phyloP scores from a whole-genome alignment of 2,888 invertebrate genomes.

The Apamea anceps region DNA sequence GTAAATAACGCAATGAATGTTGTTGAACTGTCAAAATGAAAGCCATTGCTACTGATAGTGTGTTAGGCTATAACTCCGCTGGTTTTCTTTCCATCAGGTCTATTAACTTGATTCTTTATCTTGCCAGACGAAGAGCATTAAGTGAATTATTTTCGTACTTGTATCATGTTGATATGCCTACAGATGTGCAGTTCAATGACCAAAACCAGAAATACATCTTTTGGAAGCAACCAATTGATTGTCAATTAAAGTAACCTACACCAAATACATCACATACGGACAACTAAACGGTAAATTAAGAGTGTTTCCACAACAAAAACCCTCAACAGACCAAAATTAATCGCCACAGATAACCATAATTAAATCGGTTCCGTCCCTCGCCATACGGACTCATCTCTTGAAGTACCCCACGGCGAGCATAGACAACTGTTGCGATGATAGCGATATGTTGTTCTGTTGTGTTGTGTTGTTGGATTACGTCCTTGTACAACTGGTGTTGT shows the following conservation, averaged over 20 bases:
- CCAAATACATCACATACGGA: slow-evolving; percentile 48
- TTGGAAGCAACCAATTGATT: not conserved
- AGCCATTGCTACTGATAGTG: too few species aligned
- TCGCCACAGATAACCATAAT: slow-evolving; percentile 78
- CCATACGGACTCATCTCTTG: slow-evolving; percentile 72
- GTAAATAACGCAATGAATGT: too few species aligned
- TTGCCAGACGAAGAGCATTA: not conserved
- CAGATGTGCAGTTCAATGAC: not conserved
- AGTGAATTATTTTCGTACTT: not conserved
- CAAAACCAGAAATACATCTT: not conserved
- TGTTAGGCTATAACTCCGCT: too few species aligned
- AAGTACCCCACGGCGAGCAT: slow-evolving; percentile 39
- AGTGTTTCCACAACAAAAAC: slow-evolving; percentile 55
- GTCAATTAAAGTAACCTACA: not conserved
- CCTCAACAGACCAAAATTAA: slow-evolving; percentile 67
- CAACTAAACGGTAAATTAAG: slow-evolving; percentile 60
- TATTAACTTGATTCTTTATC: not conserved
- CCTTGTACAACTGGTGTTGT: slow-evolving; percentile 67
- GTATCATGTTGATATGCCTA: not conserved
- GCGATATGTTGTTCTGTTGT: slow-evolving; percentile 74
- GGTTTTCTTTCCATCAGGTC: not conserved
- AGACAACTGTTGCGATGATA: slow-evolving; percentile 83
- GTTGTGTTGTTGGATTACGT: slow-evolving; percentile 71
- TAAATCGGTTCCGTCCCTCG: slow-evolving; percentile 71
- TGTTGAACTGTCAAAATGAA: too few species aligned